Conservation (phyloP, 2,113 vertebrate species). For the Acanthochromis polyacanthus region DNA sequence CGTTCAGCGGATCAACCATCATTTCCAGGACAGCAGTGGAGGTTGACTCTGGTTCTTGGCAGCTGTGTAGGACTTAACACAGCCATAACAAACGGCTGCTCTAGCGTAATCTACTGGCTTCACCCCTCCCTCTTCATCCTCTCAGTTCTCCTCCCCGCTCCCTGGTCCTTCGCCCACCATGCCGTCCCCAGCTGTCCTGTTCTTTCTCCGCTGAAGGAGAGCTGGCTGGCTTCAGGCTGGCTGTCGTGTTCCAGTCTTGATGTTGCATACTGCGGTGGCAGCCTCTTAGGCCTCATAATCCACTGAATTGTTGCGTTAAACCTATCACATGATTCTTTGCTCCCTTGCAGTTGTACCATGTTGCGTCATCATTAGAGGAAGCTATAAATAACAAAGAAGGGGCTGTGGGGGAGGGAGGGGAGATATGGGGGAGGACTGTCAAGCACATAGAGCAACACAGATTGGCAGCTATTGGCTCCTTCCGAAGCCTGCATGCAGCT, state of each 20-base stretch:
- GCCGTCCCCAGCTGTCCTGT: constrained; percentile 52
- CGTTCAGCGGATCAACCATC: constrained; percentile 7
- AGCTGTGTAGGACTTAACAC: constrained; percentile 42
- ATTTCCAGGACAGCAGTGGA: neutral
- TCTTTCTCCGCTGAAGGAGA: constrained; percentile 44
- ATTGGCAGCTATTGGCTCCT: constrained; percentile 59
- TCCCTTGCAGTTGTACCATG: constrained; percentile 61
- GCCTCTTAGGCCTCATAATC: constrained; percentile 72
- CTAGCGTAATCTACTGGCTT: constrained; percentile 39
- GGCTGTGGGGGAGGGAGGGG: constrained; percentile 30
- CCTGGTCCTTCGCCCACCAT: constrained; percentile 42
- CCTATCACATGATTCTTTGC: constrained; percentile 66
- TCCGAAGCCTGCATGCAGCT: constrained; percentile 14
- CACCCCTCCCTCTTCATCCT: constrained; percentile 39
- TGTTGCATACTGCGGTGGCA: constrained; percentile 59
- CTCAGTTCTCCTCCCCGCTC: constrained; percentile 33
- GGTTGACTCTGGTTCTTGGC: constrained; percentile 13
- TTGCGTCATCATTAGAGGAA: constrained; percentile 69
- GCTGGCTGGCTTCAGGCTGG: constrained; percentile 31
- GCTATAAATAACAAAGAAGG: constrained; percentile 75
- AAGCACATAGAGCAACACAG: constrained; percentile 43
- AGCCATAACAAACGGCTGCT: constrained; percentile 32
- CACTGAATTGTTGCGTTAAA: constrained; percentile 73
- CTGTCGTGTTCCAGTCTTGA: constrained; percentile 54
- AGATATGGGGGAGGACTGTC: constrained; percentile 32